Conservation (phyloP, 2,888 invertebrate species). For the Chrysolina haemoptera region DNA sequence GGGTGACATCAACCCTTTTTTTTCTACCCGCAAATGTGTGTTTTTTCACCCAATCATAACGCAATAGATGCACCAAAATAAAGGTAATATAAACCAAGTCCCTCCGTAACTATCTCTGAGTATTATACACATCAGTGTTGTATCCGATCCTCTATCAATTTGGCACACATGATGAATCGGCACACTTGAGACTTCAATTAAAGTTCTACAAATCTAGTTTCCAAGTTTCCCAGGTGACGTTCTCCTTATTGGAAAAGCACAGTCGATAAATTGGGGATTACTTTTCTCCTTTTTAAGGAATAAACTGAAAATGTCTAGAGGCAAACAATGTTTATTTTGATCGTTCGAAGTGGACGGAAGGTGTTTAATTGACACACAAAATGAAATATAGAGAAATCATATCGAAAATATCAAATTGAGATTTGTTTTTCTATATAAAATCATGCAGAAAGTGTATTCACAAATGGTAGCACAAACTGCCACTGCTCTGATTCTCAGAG, state of each 20-base stretch:
- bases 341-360: not conserved
- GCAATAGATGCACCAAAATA: no score
- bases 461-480: no score
- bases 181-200: conserved; percentile 7
- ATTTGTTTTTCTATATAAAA: no score
- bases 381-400: not conserved
- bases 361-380: not conserved
- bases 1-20: no score
- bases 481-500: no score
- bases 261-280: conserved; percentile 5
- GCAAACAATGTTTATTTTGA: no score
- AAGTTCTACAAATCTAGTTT: conserved; percentile 17
- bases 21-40: no score
- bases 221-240: not conserved
- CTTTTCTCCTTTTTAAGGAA: not conserved
- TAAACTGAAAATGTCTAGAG: not conserved
- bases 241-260: conserved; percentile 14
- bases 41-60: no score
- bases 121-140: not conserved
- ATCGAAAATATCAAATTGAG: no score
- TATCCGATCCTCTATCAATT: not conserved
- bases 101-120: no score
- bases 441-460: no score
- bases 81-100: no score
- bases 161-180: not conserved